Percentiles rank a stretch among this genome's conserved stretches.
Conservation (phyloP, 30 jellyfish, hydroid and myxozoan genomes). For the Turritopsis rubra region DNA sequence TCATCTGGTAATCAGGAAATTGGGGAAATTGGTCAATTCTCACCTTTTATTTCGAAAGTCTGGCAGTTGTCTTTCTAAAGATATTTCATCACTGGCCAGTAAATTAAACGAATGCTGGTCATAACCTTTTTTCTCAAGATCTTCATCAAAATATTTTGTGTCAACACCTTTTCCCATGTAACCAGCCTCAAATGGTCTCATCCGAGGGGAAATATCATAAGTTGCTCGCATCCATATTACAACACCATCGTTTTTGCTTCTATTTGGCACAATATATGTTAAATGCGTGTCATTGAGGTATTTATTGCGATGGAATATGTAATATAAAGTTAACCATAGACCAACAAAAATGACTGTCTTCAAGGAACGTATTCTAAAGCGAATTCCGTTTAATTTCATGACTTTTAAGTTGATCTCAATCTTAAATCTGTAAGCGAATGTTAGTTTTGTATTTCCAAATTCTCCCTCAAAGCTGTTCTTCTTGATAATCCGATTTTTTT, state of each 20-base stretch:
- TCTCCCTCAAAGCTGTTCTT: no score
- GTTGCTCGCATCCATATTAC: slow-evolving; percentile 23
- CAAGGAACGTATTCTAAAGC: neutral
- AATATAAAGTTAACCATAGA: neutral
- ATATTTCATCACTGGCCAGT: slow-evolving; percentile 59
- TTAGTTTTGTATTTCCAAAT: neutral
- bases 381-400: neutral
- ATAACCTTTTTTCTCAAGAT: slow-evolving; percentile 48
- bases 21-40: slow-evolving; percentile 1
- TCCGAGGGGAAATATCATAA: slow-evolving; percentile 47
- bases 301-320: neutral
- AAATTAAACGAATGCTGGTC: slow-evolving; percentile 60
- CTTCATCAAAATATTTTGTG: slow-evolving; percentile 30
- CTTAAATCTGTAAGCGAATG: neutral
- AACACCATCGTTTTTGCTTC: neutral
- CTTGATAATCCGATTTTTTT: no score
- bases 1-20: no score
- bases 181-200: slow-evolving; percentile 41
- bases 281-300: neutral
- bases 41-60: slow-evolving; percentile 54
- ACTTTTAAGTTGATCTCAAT: neutral
- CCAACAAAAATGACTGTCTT: neutral
- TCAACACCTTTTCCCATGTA: slow-evolving; percentile 56
- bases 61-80: slow-evolving; percentile 48
- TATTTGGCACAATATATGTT: neutral